Evolutionary conservation across 2,113 vertebrate species (phyloP).

Genomic region (Lota lota): DNA sequence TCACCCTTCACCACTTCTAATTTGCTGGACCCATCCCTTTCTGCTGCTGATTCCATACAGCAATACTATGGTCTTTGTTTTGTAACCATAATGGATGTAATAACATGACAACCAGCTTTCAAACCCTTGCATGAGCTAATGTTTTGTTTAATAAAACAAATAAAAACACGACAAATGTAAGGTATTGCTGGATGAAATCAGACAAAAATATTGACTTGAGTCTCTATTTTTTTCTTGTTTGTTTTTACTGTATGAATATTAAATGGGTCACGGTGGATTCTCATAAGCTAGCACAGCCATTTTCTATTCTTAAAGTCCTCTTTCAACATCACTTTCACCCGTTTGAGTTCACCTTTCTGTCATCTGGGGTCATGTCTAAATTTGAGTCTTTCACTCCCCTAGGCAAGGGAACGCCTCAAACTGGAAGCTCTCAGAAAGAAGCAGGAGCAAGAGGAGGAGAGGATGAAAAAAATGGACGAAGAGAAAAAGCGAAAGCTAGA

Average conservation of each 20-base stretch:
- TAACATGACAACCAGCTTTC: background rate
- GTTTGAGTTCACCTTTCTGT: too few relatives aligned
- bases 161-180: too few relatives aligned
- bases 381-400: background rate
- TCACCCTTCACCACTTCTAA: background rate
- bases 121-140: too few relatives aligned
- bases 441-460: conserved; percentile 84
- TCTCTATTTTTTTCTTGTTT: too few relatives aligned
- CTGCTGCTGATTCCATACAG: background rate
- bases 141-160: background rate
- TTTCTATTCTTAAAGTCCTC: too few relatives aligned
- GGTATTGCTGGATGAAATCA: conserved; percentile 7
- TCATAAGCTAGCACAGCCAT: too few relatives aligned
- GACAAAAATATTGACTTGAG: background rate
- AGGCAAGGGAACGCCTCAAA: conserved; percentile 87
- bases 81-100: background rate
- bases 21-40: conserved; percentile 2
- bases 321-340: too few relatives aligned
- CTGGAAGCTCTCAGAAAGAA: conserved; percentile 85
- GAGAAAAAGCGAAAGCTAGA: conserved; percentile 83
- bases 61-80: conserved; percentile 22
- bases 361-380: too few relatives aligned
- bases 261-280: too few relatives aligned
- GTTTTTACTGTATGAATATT: too few relatives aligned
- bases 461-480: conserved; percentile 87